phyloP scores from a whole-genome alignment of 92 coral and sea anemone species.

The Nematostella vectensis region DNA sequence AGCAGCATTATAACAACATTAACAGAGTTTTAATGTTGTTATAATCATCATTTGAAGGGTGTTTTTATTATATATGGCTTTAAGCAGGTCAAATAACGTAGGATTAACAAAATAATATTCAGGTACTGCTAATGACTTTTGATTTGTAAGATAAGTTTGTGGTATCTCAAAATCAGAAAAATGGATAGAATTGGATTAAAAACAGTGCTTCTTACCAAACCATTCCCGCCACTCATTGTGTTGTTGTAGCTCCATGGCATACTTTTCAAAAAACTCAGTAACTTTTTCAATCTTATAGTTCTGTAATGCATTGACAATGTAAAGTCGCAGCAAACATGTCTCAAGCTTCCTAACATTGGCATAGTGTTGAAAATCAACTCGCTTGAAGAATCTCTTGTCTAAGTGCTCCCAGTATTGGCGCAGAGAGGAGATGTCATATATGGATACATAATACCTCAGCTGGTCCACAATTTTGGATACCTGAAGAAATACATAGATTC shows the following conservation, averaged over 20 bases:
- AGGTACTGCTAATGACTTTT: no score
- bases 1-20: not conserved
- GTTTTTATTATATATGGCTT: no score
- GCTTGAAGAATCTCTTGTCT: conserved; percentile 74
- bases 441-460: conserved; percentile 49
- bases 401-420: conserved; percentile 85
- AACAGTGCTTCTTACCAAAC: conserved; percentile 78
- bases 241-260: conserved; percentile 83
- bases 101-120: no score
- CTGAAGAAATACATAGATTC: conserved; percentile 27
- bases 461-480: conserved; percentile 92
- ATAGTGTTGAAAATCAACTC: conserved; percentile 79
- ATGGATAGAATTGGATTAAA: no score
- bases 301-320: conserved; percentile 89
- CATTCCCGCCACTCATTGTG: conserved; percentile 95
- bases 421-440: conserved; percentile 73
- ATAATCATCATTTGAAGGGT: no score
- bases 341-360: conserved; percentile 87
- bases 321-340: conserved; percentile 78
- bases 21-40: no score
- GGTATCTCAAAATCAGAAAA: no score
- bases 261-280: conserved; percentile 90
- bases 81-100: no score
- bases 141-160: no score
- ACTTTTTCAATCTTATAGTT: conserved; percentile 86